Base-by-base conservation (phyloP, 2,888 invertebrate genomes). In the Erynnis tages region DNA sequence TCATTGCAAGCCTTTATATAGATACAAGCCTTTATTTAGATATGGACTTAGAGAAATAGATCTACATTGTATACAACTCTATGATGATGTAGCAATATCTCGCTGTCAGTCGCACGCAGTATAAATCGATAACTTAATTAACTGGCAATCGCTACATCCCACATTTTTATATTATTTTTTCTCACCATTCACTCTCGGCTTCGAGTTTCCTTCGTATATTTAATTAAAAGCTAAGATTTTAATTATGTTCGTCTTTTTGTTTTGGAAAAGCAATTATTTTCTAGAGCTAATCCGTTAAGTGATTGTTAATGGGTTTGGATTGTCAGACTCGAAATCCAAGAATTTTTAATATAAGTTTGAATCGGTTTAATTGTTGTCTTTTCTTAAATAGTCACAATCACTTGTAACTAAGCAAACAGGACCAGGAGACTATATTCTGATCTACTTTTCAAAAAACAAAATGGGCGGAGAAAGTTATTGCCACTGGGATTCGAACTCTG, bases 61-160 rank as follows among this genome's bases (percentile, higher is more conserved):
- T 21, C 21, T 5, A 21, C 21, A 5, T 4, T 3, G 34, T 1
- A 0, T 16, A n/a, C n/a, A 27, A 17, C 17, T 11, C 8, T 8
- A 46, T 10, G 10, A 27, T 25, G 50, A 43, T n/a, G n/a, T 19
- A 10, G 43, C 27, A 25, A 14, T 34, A 35, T 29, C 21, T 7
- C 1, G 19, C 43, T 50, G 50, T 50, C 50, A 50, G 21, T 13
- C 35, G 50, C 50, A 50, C 27, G 29, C 41, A n/a, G 19, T 11
- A 21, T 35, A 8, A 43, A 35, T 50, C 50, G 43, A 43, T 35
- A 43, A 43, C 43, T 43, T 43, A 50, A 43, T 50, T 50, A 50
- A 50, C 50, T 50, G 11, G 14, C 50, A 35, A 50, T 50, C n/a
- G 34, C 41, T 23, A 35, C 29, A 29, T 35, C 7, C 35, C 6